Base-by-base conservation (phyloP, 2,888 invertebrate species). In the Rotaria macrura region DNA sequence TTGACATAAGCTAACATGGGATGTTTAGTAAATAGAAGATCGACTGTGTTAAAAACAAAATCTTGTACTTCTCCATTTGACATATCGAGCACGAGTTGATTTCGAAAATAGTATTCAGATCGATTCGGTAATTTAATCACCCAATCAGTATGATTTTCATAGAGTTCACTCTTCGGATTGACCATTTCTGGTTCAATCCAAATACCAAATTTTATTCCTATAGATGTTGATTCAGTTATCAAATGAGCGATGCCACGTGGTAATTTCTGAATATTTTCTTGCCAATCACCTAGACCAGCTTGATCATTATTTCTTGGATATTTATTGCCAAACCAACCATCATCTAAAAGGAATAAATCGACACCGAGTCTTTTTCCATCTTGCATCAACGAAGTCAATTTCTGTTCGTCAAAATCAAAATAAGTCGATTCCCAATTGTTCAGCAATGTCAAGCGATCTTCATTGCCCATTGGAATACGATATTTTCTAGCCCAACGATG, bases 261-360 rank as follows among this genome's bases (percentile, higher is more conserved):
- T 25, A 79, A n/a, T 43, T 79, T 79, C 17, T 43, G 9, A 25
- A 43, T 4, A 79, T 79, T 79, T 43, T 79, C 79, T 43, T 79
- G 79, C 79, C 79, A 79, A 43, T 79, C 79, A 79, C 79, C 79
- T 23, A 79, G 9, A n/a, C 79, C 79, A 7, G 79, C 79, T 12
- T 9, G 25, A 43, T 79, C 79, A n/a, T 79, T 5, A 43, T 79
- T 40, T 40, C 79, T 40, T 0, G 79, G 79, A 43, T 79, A 79
- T 43, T 79, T 79, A 12, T 79, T 79, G 12, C 79, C 79, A 79
- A 79, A 79, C 79, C 79, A 79, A 79, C 79, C 79, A n/a, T 79
- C 79, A 43, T 79, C 79, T 6, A 79, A 43, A 43, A 79, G 79
- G n/a, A 79, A 79, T n/a, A 79, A 43, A 79, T 79, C 79, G 14